Evolutionary conservation across 2,797 vertebrate species (phyloP).

Genomic region (Denticeps clupeoides): DNA sequence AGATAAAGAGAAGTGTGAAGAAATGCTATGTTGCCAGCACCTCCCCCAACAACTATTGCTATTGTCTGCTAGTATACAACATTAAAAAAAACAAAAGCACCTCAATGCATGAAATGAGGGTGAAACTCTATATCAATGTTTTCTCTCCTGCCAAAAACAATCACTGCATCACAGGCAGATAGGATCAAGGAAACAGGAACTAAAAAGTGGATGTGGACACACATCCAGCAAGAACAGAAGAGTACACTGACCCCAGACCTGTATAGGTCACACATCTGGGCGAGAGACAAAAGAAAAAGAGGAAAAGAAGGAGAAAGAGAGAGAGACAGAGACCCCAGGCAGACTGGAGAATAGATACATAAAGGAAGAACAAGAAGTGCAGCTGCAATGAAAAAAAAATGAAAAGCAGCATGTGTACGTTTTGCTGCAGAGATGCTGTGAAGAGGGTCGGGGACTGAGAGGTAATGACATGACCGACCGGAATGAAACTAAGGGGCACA

Average conservation of each 20-base stretch:
- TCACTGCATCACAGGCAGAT: too few relatives aligned
- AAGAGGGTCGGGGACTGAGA: too few relatives aligned
- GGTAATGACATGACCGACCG: too few relatives aligned
- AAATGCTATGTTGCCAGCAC: not conserved
- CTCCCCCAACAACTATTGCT: constrained; percentile 18
- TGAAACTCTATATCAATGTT: too few relatives aligned
- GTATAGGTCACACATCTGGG: constrained; percentile 25
- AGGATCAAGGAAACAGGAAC: constrained; percentile 26
- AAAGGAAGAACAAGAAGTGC: not conserved
- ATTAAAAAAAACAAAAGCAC: constrained; percentile 10
- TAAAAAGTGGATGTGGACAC: constrained; percentile 18
- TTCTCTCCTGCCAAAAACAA: too few relatives aligned
- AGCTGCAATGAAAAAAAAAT: too few relatives aligned
- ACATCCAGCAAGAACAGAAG: constrained; percentile 10
- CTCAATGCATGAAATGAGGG: too few relatives aligned
- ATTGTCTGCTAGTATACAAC: constrained; percentile 16
- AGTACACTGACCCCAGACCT: constrained; percentile 31
- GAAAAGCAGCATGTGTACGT: too few relatives aligned
- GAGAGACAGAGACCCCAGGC: not conserved
- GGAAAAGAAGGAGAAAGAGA: too few relatives aligned
- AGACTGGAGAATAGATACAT: not conserved
- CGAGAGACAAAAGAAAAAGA: not conserved
- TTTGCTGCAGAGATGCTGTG: too few relatives aligned
- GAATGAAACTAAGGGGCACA: too few relatives aligned
- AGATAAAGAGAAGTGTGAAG: constrained; percentile 5